phyloP scores from a whole-genome alignment of 37 sponge, comb jelly and placozoan species.

The Dysidea cf. avara region DNA sequence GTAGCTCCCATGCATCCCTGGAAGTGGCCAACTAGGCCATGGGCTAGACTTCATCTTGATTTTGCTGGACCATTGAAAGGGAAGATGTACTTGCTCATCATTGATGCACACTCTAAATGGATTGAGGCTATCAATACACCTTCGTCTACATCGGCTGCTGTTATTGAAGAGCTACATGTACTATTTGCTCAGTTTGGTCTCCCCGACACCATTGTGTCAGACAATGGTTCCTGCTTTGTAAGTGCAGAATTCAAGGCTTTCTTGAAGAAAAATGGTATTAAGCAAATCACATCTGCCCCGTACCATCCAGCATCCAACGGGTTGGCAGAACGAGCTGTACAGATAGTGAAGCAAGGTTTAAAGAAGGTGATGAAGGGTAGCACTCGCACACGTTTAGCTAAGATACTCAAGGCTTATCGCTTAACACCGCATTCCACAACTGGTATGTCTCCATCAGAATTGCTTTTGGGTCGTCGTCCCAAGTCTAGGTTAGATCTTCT shows the following conservation, averaged over 20 bases:
- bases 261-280: conserved; percentile 7
- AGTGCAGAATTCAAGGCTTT: neutral
- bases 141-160: too few relatives aligned
- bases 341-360: conserved; percentile 25
- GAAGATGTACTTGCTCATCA: too few relatives aligned
- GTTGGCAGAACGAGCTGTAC: conserved; percentile 20
- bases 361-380: conserved; percentile 9
- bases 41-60: too few relatives aligned
- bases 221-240: conserved; percentile 4
- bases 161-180: too few relatives aligned
- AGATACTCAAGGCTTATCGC: neutral
- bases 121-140: too few relatives aligned
- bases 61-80: too few relatives aligned
- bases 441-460: conserved; percentile 9
- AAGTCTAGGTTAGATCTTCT: conserved; percentile 14
- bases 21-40: too few relatives aligned
- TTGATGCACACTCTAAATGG: too few relatives aligned
- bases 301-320: conserved; percentile 11
- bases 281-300: conserved; percentile 10
- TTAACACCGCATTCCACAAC: conserved; percentile 13
- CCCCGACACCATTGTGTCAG: conserved; percentile 9
- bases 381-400: neutral
- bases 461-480: neutral
- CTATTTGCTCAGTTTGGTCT: conserved; percentile 13
- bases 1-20: too few relatives aligned